Evolutionary conservation across 1,140 invertebrate genomes (phyloP).

Genomic region (Heterodera carotae): DNA sequence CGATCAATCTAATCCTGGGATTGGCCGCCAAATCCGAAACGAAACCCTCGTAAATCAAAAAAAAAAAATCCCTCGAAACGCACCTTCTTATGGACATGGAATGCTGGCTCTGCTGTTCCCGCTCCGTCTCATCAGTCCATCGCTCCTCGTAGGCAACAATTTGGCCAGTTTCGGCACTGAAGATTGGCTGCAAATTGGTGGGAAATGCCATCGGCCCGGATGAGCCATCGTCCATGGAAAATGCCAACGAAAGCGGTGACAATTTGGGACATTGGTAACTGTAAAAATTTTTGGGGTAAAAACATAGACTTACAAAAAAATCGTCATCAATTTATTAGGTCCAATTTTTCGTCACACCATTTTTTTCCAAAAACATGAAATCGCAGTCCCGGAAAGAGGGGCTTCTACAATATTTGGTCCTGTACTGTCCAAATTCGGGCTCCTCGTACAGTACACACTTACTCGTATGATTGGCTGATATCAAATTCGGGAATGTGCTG

Average conservation of each 20-base stretch:
- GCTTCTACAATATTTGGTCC: too few relatives aligned
- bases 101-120: conserved; percentile 29
- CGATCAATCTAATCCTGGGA: too few relatives aligned
- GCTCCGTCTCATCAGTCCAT: conserved; percentile 32
- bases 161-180: conserved; percentile 44
- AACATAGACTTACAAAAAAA: too few relatives aligned
- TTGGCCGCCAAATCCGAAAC: too few relatives aligned
- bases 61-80: background rate
- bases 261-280: background rate
- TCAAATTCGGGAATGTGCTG: conserved; percentile 40
- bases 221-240: background rate
- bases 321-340: too few relatives aligned
- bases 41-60: too few relatives aligned
- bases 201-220: conserved; percentile 13
- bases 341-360: too few relatives aligned
- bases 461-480: conserved; percentile 47
- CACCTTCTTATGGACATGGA: conserved; percentile 47
- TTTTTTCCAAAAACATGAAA: too few relatives aligned
- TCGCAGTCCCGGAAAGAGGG: too few relatives aligned
- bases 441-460: too few relatives aligned
- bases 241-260: background rate
- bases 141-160: conserved; percentile 48
- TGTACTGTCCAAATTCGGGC: too few relatives aligned
- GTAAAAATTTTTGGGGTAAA: too few relatives aligned
- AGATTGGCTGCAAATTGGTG: conserved; percentile 46